phyloP scores from a whole-genome alignment of 2,888 invertebrate genomes.

The Fragum sueziense region DNA sequence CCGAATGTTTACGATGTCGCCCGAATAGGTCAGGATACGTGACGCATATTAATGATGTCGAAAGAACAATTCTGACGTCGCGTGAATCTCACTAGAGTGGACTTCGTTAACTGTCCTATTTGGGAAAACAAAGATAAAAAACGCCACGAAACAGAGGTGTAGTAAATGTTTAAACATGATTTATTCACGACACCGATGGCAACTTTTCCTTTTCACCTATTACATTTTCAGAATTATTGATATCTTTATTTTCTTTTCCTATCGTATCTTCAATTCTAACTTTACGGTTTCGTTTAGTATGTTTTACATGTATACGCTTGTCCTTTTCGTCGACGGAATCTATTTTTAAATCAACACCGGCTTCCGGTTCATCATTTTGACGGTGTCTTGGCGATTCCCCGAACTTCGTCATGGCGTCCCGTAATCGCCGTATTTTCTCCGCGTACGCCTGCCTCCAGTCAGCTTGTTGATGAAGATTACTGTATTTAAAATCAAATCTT shows the following conservation, averaged over 20 bases:
- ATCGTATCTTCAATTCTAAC: not conserved
- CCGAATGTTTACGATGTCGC: no score
- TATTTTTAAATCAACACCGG: not conserved
- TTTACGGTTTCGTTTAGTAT: not conserved
- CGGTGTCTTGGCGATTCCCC: not conserved
- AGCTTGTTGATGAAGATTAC: conserved; percentile 12
- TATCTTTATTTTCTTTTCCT: not conserved
- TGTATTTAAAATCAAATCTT: conserved; percentile 38
- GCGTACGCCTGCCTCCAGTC: conserved; percentile 44
- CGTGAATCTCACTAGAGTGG: no score
- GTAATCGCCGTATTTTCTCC: conserved; percentile 34
- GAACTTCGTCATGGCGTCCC: conserved; percentile 26
- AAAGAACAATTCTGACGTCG: no score
- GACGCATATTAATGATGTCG: no score
- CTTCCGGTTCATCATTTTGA: not conserved
- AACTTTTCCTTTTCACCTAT: no score
- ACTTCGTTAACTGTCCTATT: no score
- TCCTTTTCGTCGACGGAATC: not conserved
- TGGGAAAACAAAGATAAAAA: no score
- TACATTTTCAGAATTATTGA: not conserved
- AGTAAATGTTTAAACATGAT: no score
- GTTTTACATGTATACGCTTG: not conserved
- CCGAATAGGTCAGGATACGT: no score
- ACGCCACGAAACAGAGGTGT: no score
- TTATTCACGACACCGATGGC: no score